Evolutionary conservation across 2,888 invertebrate genomes (phyloP).

Genomic region (Ariolimax columbianus): DNA sequence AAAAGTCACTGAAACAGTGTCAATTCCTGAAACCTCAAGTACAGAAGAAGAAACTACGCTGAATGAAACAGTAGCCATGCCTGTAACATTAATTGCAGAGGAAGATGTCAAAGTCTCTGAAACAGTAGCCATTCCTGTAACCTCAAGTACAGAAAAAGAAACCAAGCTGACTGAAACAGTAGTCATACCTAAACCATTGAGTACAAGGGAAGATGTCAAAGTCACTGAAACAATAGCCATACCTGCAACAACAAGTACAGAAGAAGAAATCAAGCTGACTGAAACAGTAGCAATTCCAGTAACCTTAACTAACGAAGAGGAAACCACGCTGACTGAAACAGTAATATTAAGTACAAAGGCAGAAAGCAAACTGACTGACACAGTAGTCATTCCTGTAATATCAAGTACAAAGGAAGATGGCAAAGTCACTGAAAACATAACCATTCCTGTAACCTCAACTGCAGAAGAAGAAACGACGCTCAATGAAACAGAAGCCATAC

Average conservation of each 20-base stretch:
- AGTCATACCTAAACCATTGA: not conserved
- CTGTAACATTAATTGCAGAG: not conserved
- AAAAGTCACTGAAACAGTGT: not conserved
- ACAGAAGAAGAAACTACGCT: not conserved
- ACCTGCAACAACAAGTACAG: not conserved
- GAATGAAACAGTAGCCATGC: not conserved
- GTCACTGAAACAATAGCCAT: not conserved
- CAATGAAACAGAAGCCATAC: not conserved
- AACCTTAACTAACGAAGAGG: not conserved
- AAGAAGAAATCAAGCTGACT: not conserved
- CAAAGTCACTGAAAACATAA: not conserved
- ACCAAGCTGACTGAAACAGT: not conserved
- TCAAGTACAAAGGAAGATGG: not conserved
- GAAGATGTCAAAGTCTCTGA: not conserved
- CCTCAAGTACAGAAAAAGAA: too few species aligned
- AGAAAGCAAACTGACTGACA: not conserved
- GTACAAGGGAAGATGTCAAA: not conserved
- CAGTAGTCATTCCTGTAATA: not conserved
- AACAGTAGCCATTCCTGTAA: not conserved
- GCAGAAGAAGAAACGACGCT: not conserved
- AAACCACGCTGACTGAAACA: not conserved
- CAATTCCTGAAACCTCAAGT: not conserved
- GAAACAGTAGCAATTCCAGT: not conserved
- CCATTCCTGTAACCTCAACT: not conserved
- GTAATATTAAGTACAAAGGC: not conserved